These are phyloP conservation scores for Frankliniella intonsa DNA, from an alignment of 2,888 invertebrate species.

Conservation along the genomic window DNA sequence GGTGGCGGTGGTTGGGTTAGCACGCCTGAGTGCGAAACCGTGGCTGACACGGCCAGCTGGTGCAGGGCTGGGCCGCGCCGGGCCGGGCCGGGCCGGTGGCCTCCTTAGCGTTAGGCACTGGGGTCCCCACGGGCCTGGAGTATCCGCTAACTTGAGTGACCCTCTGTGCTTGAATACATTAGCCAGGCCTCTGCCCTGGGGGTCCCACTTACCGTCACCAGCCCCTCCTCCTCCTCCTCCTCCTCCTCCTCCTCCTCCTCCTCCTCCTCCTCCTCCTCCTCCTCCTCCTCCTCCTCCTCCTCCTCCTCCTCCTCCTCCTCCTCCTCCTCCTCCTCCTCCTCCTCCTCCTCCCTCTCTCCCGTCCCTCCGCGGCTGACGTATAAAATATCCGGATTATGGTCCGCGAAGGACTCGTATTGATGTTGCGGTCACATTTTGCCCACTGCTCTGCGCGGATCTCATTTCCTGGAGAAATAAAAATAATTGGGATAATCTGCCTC, in stretches of 20 bases:
- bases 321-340: too few relatives aligned
- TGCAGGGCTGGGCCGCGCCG: background rate
- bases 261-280: too few relatives aligned
- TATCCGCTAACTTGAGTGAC: background rate
- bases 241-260: too few relatives aligned
- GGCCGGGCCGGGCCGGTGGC: too few relatives aligned
- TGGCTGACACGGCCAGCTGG: constrained; percentile 8
- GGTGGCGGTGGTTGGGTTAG: background rate
- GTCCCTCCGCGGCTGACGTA: background rate
- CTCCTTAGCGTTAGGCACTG: background rate
- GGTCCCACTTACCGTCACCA: too few relatives aligned
- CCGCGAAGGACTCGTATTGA: background rate
- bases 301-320: too few relatives aligned
- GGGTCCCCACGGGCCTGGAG: background rate
- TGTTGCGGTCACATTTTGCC: background rate
- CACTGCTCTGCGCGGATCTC: background rate
- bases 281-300: too few relatives aligned
- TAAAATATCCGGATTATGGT: background rate
- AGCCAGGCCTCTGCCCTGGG: background rate
- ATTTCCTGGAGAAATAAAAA: too few relatives aligned
- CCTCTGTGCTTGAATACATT: background rate
- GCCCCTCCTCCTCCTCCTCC: too few relatives aligned
- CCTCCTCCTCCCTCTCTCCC: too few relatives aligned
- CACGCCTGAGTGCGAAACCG: constrained; percentile 4
- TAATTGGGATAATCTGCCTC: too few relatives aligned